Base-by-base conservation (phyloP, 2,113 vertebrate species). In the Puma concolor region DNA sequence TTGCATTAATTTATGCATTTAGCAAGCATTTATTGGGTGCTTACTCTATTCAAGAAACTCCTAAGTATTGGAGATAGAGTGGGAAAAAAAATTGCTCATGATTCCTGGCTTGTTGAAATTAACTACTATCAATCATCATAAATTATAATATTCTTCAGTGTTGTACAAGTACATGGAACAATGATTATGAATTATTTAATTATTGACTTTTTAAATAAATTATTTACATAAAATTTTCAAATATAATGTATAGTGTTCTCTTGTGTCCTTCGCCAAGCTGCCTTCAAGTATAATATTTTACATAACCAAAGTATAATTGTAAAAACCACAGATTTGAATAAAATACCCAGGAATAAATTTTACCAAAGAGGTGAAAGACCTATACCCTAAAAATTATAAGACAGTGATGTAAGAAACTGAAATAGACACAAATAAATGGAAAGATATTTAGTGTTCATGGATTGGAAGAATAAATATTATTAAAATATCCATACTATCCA, bases 181-280 rank as follows among this genome's bases (percentile, higher is more conserved):
- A 89, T 93, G 31, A 8, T 38, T 54, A 89, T 54, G 79, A 84
- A 89, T 72, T 84, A 48, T 33, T 79, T 13, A 95, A 41, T 64
- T 57, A 79, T 41, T 85, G 25, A 84, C 10, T 48, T 97, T 91
- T 64, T 54, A 54, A 82, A 74, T 69, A 90, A 67, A 29, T n/a
- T 63, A 83, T 83, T 95, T 97, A 48, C 41, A 85, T 72, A 38
- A 31, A 93, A 79, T 9, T 57, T 80, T 12, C n/a, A 90, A 90
- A 72, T 36, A 57, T 3, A 80, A 11, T 38, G 21, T 10, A 54
- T 19, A 81, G 8, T 12, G 72, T 64, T 57, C 44, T 38, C 17
- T 63, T 57, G 44, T 21, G 80, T 77, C 11, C 64, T 84, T 88
- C 8, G 27, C 1, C 1, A 15, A n/a, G 50, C 36, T 89, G 48